Conservation (phyloP, 2,113 vertebrate genomes). For the Cervus canadensis region DNA sequence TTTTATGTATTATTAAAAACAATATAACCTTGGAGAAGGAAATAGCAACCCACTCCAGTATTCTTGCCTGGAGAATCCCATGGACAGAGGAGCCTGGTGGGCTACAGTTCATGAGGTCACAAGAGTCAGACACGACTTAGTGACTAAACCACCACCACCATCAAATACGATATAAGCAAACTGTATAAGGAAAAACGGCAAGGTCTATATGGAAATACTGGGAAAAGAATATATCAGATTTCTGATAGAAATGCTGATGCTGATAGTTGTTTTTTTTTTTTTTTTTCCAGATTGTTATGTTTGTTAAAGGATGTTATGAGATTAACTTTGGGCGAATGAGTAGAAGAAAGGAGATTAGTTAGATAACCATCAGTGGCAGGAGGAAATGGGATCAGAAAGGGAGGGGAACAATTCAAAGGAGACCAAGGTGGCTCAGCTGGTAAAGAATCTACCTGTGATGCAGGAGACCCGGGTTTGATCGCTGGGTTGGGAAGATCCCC, state of each 20-base stretch:
- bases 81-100: not conserved
- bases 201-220: not conserved
- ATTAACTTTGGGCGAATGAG: not conserved
- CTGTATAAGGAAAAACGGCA: not conserved
- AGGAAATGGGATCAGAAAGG: not conserved
- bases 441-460: not conserved
- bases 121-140: not conserved
- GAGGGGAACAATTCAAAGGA: not conserved
- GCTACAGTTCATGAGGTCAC: accelerated
- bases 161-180: not conserved
- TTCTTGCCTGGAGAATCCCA: not conserved
- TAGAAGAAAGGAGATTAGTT: not conserved
- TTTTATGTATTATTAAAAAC: not conserved
- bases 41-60: not conserved
- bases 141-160: not conserved
- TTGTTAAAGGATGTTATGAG: not conserved
- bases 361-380: not conserved
- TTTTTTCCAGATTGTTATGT: not conserved
- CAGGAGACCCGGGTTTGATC: not conserved
- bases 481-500: not conserved
- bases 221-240: not conserved
- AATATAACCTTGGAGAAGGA: not conserved
- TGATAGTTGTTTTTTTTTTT: not conserved
- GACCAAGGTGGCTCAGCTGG: not conserved
- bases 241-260: not conserved